Conservation (phyloP, 2,888 invertebrate genomes). For the Phengaris arion region DNA sequence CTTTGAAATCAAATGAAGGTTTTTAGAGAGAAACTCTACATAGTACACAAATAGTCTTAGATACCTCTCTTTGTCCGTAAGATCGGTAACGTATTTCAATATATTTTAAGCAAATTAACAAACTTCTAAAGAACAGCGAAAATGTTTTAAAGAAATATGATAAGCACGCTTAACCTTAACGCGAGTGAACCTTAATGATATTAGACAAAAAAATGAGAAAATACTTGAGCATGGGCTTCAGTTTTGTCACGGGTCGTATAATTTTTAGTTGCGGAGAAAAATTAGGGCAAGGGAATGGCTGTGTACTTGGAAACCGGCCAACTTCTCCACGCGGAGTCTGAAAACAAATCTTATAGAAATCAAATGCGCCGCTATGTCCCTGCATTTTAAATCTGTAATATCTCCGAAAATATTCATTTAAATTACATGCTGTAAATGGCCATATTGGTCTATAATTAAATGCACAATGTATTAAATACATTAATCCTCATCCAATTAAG, state of each 20-base stretch:
- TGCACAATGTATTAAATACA: too few relatives aligned
- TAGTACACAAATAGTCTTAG: background rate
- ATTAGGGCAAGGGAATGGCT: constrained; percentile 63
- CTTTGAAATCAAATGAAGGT: background rate
- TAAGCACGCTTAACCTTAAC: background rate
- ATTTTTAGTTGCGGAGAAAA: constrained; percentile 58
- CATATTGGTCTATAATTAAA: too few relatives aligned
- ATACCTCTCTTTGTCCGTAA: background rate
- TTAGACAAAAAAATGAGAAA: constrained; percentile 19
- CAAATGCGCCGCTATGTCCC: too few relatives aligned
- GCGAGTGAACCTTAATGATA: background rate
- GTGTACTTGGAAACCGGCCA: constrained; percentile 64
- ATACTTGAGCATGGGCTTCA: constrained; percentile 29
- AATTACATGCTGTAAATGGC: too few relatives aligned
- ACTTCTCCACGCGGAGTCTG: constrained; percentile 51
- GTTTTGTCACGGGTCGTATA: constrained; percentile 54
- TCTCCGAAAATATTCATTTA: too few relatives aligned
- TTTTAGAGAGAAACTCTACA: background rate
- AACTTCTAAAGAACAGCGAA: background rate
- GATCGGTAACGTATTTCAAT: background rate
- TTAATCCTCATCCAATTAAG: too few relatives aligned
- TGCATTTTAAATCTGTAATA: too few relatives aligned
- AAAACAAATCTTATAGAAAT: constrained; percentile 59
- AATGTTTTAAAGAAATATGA: constrained; percentile 11
- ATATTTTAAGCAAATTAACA: background rate